Percentiles rank a stretch among this genome's conserved stretches.
Evolutionary conservation across 1,140 invertebrate species (phyloP).

Genomic region (Neotoxoptera formosana): DNA sequence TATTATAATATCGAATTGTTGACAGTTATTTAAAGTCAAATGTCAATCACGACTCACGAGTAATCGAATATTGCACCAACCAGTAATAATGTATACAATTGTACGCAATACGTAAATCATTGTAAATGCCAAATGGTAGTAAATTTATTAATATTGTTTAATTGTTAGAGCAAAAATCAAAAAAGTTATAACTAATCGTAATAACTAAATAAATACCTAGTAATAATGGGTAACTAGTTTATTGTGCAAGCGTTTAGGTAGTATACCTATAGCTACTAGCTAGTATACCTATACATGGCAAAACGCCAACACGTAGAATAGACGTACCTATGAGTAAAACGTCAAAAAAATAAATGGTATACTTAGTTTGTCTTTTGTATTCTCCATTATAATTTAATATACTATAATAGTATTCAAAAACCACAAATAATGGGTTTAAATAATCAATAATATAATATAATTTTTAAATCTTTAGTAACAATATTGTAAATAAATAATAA

Average conservation of each 20-base stretch:
- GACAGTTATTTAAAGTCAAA: not conserved
- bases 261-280: not conserved
- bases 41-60: not conserved
- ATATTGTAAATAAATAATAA: not conserved
- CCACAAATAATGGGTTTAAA: not conserved
- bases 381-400: not conserved
- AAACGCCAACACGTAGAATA: not conserved
- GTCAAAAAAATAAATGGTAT: not conserved
- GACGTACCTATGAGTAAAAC: not conserved
- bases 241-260: not conserved
- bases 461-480: not conserved
- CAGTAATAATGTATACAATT: too few species aligned
- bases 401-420: not conserved
- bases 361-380: not conserved
- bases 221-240: not conserved
- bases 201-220: not conserved
- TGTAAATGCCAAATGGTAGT: too few species aligned
- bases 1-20: not conserved
- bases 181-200: not conserved
- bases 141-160: too few species aligned
- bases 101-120: not conserved
- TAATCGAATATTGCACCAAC: not conserved
- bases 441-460: not conserved
- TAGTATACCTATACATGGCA: not conserved
- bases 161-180: too few species aligned